Percentiles rank a stretch among this genome's conserved stretches.
phyloP scores from a whole-genome alignment of 92 coral and sea anemone species.

The Epizoanthus ramosus region DNA sequence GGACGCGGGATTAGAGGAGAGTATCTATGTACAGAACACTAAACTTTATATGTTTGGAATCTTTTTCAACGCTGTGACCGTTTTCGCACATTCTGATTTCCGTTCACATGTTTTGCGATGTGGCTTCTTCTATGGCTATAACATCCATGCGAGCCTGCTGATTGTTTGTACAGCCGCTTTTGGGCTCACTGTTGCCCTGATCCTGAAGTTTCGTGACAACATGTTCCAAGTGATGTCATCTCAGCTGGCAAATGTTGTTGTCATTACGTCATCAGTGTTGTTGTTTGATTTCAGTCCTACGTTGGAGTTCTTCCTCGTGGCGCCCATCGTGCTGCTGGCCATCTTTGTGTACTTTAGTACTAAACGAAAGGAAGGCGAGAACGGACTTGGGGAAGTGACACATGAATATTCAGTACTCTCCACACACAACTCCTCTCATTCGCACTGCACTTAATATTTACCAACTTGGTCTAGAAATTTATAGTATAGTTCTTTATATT shows the following conservation, averaged over 20 bases:
- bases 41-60: conserved; percentile 73
- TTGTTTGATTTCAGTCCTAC: conserved; percentile 71
- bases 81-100: conserved; percentile 59
- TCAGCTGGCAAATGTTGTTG: conserved; percentile 73
- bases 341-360: conserved; percentile 57
- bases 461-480: too few species aligned
- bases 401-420: too few species aligned
- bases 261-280: conserved; percentile 72
- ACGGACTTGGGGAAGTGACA: too few species aligned
- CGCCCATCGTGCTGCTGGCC: conserved; percentile 67
- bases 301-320: conserved; percentile 64
- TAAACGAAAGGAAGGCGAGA: conserved; percentile 10
- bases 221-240: conserved; percentile 82
- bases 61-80: conserved; percentile 58
- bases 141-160: conserved; percentile 62
- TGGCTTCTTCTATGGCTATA: conserved; percentile 72
- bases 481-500: too few species aligned
- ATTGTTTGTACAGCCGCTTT: conserved; percentile 66
- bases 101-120: conserved; percentile 53
- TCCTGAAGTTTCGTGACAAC: conserved; percentile 75
- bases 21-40: conserved; percentile 71
- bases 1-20: conserved; percentile 70
- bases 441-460: too few species aligned
- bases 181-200: conserved; percentile 71
- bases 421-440: too few species aligned